Base-by-base conservation (phyloP, 1,140 invertebrate genomes). In the Ceratina calcarata region DNA sequence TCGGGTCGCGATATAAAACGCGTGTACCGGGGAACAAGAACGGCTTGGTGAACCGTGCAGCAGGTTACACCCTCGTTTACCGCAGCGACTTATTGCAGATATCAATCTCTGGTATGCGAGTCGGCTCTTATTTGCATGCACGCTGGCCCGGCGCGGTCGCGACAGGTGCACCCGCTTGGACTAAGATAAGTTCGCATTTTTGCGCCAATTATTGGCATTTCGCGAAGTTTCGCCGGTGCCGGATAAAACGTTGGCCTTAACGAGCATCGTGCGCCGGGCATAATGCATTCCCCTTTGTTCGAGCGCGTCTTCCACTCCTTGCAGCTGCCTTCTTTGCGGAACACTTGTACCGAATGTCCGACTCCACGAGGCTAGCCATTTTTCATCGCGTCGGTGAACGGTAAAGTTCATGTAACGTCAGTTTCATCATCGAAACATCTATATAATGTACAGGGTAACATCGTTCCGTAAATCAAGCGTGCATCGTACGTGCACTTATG, bases 181-280 rank as follows among this genome's bases (percentile, higher is more conserved):
- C 15, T 45, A 78, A 82, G 88, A 90, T 91, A 90, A 90, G 83
- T 83, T 45, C 83, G 80, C 84, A 89, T 87, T 89, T 90, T 89
- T 88, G 82, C 81, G 88, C 88, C 91, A 91, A 91, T 91, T 91
- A 91, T 91, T 89, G 89, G 87, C 84, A 90, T 90, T 90, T 90
- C 84, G 81, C 69, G 78, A 86, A 88, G 84, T 85, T 76, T 85
- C 70, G 69, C 78, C 73, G 72, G 67, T 80, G n/a, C 57, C 45
- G 84, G 62, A 86, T 84, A 85, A 72, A 85, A 27, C 84, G 79
- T 24, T 45, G 79, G 53, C 27, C 66, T 85, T 86, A 86, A 86
- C 83, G 80, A 86, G 83, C 85, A 74, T 79, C 80, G 80, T 57
- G 79, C 37, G 37, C 37, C 37, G 37, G 10, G 84, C 71, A 82